Percentiles rank a stretch among this genome's conserved stretches.
phyloP scores from a whole-genome alignment of 2,888 invertebrate genomes.

The Hermaeophaga mercurialis region DNA sequence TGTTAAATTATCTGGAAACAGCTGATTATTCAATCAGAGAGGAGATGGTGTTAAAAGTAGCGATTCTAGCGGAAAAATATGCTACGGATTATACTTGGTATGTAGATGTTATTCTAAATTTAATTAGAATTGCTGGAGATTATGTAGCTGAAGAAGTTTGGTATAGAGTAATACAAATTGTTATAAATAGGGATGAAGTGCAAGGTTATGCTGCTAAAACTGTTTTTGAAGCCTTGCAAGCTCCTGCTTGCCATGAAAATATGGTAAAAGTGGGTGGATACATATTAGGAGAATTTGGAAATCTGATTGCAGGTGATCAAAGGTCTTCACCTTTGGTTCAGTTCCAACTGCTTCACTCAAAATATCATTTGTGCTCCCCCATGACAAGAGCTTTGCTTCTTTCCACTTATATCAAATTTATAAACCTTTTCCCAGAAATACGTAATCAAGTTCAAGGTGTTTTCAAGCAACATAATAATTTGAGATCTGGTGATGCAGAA shows the following conservation, averaged over 20 bases:
- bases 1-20: conserved; percentile 98
- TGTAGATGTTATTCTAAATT: conserved; percentile 96
- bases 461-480: conserved; percentile 91
- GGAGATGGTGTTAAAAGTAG: conserved; percentile 99
- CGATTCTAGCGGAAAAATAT: conserved; percentile 98
- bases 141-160: conserved; percentile 99
- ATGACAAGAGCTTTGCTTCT: conserved; percentile 94
- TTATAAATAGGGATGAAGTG: conserved; percentile 98
- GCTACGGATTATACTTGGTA: conserved; percentile 99
- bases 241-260: conserved; percentile 99
- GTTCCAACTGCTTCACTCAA: conserved; percentile 97
- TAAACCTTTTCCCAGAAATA: conserved; percentile 98
- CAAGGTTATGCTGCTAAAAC: conserved; percentile 99
- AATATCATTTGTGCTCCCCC: conserved; percentile 97
- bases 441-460: conserved; percentile 92
- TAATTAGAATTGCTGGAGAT: conserved; percentile 99
- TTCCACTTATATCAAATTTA: conserved; percentile 98
- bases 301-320: conserved; percentile 98
- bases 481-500: conserved; percentile 97
- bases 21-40: conserved; percentile 99
- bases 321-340: conserved; percentile 96
- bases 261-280: conserved; percentile 99
- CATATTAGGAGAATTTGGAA: conserved; percentile 98
- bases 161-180: conserved; percentile 99
- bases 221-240: conserved; percentile 98